Percentiles rank a stretch among this genome's conserved stretches.
Conservation (phyloP, 2,797 vertebrate genomes). For the Hapalemur alaotrensis region DNA sequence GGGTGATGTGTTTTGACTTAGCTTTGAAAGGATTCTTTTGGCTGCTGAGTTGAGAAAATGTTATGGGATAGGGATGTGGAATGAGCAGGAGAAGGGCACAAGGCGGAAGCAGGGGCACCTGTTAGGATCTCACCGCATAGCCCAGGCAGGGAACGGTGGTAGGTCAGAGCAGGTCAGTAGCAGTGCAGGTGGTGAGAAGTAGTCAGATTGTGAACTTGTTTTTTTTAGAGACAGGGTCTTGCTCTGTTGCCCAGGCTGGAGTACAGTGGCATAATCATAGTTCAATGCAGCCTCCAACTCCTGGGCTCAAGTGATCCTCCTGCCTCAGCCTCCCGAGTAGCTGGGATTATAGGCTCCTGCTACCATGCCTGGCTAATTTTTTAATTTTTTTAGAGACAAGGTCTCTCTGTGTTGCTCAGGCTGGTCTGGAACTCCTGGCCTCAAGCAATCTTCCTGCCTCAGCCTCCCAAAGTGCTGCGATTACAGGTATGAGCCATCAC, state of each 20-base stretch:
- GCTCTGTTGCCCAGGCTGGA: neutral
- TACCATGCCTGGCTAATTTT: too few species aligned
- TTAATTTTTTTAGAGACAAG: too few species aligned
- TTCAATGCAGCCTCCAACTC: neutral
- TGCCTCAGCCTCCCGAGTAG: too few species aligned
- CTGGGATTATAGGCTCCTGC: too few species aligned
- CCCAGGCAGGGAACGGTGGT: neutral
- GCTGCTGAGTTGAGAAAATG: neutral
- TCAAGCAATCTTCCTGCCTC: too few species aligned
- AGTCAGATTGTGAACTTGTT: neutral
- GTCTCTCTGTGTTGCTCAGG: too few species aligned
- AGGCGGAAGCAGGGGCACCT: neutral
- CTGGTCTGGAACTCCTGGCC: too few species aligned
- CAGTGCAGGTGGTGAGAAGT: neutral
- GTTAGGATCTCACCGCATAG: neutral
- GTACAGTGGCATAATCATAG: neutral
- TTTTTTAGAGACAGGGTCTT: neutral
- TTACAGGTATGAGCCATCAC: too few species aligned
- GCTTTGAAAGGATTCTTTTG: neutral
- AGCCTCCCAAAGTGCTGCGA: too few species aligned
- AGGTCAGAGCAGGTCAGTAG: neutral
- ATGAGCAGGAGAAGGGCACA: neutral
- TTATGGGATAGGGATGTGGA: neutral
- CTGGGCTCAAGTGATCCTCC: too few species aligned
- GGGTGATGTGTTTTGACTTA: neutral